Conservation (phyloP, 1,140 invertebrate species). For the Leptinotarsa lineolata region DNA sequence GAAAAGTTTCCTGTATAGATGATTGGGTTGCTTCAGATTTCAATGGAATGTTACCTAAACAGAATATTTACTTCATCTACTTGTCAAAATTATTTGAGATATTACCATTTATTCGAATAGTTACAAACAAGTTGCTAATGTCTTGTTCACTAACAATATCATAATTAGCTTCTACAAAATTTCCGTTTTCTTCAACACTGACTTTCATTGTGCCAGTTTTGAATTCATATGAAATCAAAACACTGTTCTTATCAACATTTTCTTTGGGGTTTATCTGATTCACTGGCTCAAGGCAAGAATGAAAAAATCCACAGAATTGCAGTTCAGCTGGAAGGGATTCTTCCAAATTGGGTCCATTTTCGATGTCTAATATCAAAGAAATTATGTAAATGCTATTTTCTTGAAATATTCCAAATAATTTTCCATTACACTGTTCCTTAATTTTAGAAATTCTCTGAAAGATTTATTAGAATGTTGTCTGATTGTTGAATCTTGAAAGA, state of each 20-base stretch:
- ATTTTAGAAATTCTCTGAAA: constrained; percentile 64
- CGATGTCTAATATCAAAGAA: constrained; percentile 66
- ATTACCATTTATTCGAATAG: constrained; percentile 65
- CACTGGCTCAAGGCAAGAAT: constrained; percentile 36
- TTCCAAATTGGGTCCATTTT: constrained; percentile 61
- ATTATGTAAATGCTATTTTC: constrained; percentile 70
- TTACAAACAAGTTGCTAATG: constrained; percentile 68
- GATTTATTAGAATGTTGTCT: not conserved
- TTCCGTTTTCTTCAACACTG: constrained; percentile 72
- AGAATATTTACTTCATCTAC: constrained; percentile 19
- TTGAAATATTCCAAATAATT: constrained; percentile 74
- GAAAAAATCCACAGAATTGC: constrained; percentile 68
- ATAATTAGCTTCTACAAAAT: constrained; percentile 63
- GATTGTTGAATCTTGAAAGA: too few relatives aligned
- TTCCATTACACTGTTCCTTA: constrained; percentile 65
- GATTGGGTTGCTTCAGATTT: constrained; percentile 17
- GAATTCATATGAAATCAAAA: constrained; percentile 66
- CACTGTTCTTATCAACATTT: constrained; percentile 75
- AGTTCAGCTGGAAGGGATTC: constrained; percentile 71
- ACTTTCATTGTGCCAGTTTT: constrained; percentile 60
- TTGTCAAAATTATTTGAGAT: constrained; percentile 54
- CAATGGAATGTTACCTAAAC: constrained; percentile 26
- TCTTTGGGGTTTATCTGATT: constrained; percentile 51
- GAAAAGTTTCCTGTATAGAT: constrained; percentile 54
- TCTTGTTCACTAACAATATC: constrained; percentile 61